These are phyloP conservation scores for Minunthozetes semirufus DNA, from an alignment of 2,888 invertebrate genomes.

Conservation along the genomic window DNA sequence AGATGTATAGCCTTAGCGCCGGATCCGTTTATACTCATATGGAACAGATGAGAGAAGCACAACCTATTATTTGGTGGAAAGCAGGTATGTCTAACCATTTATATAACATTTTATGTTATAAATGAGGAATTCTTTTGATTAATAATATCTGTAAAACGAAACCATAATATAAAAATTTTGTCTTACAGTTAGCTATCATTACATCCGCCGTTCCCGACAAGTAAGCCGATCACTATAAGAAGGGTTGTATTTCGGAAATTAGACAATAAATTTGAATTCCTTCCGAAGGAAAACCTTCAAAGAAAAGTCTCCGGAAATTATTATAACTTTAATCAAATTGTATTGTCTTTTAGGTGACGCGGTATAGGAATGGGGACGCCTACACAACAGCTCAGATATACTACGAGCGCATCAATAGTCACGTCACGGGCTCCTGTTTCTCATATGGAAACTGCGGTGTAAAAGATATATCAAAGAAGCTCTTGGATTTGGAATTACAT, in stretches of 20 bases:
- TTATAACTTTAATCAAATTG: not conserved
- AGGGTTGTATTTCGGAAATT: not conserved
- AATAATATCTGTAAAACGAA: not conserved
- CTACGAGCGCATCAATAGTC: constrained; percentile 72
- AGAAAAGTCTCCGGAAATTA: not conserved
- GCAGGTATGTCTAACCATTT: constrained; percentile 49
- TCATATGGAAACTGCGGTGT: constrained; percentile 69
- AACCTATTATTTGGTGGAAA: constrained; percentile 79
- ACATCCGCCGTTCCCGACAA: constrained; percentile 59
- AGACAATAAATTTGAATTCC: not conserved
- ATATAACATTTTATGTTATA: not conserved
- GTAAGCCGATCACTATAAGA: constrained; percentile 42
- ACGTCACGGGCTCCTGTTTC: constrained; percentile 68
- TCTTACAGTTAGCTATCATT: constrained; percentile 64
- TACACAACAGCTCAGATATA: constrained; percentile 75
- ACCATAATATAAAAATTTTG: not conserved
- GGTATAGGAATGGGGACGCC: constrained; percentile 72
- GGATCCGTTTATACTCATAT: constrained; percentile 57
- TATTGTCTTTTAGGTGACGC: constrained; percentile 60
- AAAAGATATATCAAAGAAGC: constrained; percentile 64
- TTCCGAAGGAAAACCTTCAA: not conserved
- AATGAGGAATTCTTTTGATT: not conserved
- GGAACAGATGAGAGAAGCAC: constrained; percentile 60
- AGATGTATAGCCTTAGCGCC: constrained; percentile 18
- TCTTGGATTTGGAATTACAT: constrained; percentile 54